Evolutionary conservation across 1,140 invertebrate species (phyloP).

Genomic region (Phocides pigmalion): DNA sequence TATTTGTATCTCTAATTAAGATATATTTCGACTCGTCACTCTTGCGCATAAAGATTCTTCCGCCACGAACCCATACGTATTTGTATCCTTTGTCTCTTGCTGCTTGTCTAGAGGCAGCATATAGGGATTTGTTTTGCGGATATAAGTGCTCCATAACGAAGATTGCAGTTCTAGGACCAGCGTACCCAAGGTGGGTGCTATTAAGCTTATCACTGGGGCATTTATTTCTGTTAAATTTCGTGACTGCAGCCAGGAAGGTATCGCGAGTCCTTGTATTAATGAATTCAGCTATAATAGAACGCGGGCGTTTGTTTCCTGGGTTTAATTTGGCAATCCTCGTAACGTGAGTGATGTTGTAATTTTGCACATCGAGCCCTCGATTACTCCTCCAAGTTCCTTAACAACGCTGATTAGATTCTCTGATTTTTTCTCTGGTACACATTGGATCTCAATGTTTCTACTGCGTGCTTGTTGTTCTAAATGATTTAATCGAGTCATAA

Average conservation of each 20-base stretch:
- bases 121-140: background rate
- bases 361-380: background rate
- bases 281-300: background rate
- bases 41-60: slow-evolving; percentile 7
- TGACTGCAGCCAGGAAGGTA: background rate
- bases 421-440: background rate
- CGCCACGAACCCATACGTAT: slow-evolving; percentile 13
- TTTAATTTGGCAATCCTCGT: slow-evolving; percentile 8
- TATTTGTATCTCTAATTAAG: background rate
- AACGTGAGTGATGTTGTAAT: background rate
- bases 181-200: background rate
- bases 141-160: background rate
- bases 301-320: background rate
- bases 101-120: background rate
- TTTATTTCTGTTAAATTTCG: slow-evolving; percentile 1
- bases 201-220: background rate
- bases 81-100: slow-evolving; percentile 7
- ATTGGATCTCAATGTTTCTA: slow-evolving; percentile 5
- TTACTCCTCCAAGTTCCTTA: background rate
- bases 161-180: background rate
- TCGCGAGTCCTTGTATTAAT: slow-evolving; percentile 1
- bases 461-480: background rate
- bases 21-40: slow-evolving; percentile 8
- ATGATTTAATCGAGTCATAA: background rate
- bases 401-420: slow-evolving; percentile 2